phyloP scores from a whole-genome alignment of 2,113 vertebrate species.

The Camelus dromedarius region DNA sequence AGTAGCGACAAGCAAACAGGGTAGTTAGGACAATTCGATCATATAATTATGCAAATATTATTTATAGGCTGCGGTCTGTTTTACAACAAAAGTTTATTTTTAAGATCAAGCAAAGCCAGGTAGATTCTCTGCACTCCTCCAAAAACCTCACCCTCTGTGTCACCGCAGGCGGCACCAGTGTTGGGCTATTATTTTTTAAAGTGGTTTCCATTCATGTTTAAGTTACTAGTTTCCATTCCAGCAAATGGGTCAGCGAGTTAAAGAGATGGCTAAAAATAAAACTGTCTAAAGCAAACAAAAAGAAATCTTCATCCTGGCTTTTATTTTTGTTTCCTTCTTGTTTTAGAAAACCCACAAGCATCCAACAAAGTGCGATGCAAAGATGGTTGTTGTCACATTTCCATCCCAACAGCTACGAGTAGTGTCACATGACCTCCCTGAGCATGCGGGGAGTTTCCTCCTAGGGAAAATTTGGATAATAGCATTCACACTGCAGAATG shows the following conservation, averaged over 20 bases:
- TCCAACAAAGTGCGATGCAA: not conserved
- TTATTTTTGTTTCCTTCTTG: not conserved
- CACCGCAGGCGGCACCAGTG: not conserved
- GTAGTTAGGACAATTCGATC: not conserved
- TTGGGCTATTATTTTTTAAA: slow-evolving; percentile 76
- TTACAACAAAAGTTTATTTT: not conserved
- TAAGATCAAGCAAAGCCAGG: not conserved
- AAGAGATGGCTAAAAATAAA: slow-evolving; percentile 40
- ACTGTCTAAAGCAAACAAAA: slow-evolving; percentile 24
- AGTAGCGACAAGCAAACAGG: not conserved
- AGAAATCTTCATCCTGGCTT: not conserved
- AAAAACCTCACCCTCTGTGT: not conserved
- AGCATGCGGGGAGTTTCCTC: not conserved
- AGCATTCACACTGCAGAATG: not conserved
- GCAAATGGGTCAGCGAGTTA: not conserved
- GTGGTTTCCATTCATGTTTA: slow-evolving; percentile 72
- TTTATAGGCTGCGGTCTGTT: not conserved
- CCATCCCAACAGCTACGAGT: not conserved
- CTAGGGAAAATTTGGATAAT: not conserved
- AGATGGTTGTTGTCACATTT: not conserved
- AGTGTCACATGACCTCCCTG: not conserved
- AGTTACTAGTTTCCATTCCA: slow-evolving; percentile 67
- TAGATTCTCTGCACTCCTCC: not conserved
- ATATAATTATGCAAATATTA: not conserved
- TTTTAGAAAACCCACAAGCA: not conserved